phyloP scores from a whole-genome alignment of 2,888 invertebrate species.

The Cheilosia scutellata region DNA sequence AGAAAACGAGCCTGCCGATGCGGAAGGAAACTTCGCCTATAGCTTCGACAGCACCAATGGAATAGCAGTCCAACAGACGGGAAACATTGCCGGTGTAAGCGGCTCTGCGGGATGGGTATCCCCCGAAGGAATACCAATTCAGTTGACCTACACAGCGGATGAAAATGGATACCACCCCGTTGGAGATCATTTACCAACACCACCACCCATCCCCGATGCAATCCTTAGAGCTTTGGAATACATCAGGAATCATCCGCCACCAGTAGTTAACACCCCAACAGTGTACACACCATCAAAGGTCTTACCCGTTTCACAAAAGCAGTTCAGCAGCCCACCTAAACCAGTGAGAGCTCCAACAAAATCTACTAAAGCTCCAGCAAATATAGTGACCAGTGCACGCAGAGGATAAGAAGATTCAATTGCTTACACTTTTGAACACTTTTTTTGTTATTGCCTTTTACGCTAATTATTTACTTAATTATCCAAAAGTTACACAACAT shows the following conservation, averaged over 20 bases:
- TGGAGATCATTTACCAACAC: slow-evolving; percentile 84
- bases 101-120: slow-evolving; percentile 85
- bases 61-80: slow-evolving; percentile 86
- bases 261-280: slow-evolving; percentile 67
- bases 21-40: slow-evolving; percentile 84
- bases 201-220: slow-evolving; percentile 86
- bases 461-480: background rate
- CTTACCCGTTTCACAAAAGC: too few species aligned
- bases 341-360: background rate
- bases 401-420: slow-evolving; percentile 28
- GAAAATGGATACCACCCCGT: slow-evolving; percentile 86
- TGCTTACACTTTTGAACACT: background rate
- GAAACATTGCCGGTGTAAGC: slow-evolving; percentile 85
- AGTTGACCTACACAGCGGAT: slow-evolving; percentile 85
- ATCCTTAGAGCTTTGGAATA: slow-evolving; percentile 85
- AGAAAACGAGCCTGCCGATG: slow-evolving; percentile 82
- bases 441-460: background rate
- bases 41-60: slow-evolving; percentile 87
- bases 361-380: background rate
- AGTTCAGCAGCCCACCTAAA: background rate
- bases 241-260: slow-evolving; percentile 84
- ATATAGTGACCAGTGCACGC: background rate
- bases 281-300: too few species aligned
- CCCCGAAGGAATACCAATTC: slow-evolving; percentile 85
- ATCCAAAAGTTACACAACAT: background rate